Evolutionary conservation across 2,113 vertebrate genomes (phyloP), one percentile per base, ranked within the genome.

Genomic region (Meleagris gallopavo): DNA sequence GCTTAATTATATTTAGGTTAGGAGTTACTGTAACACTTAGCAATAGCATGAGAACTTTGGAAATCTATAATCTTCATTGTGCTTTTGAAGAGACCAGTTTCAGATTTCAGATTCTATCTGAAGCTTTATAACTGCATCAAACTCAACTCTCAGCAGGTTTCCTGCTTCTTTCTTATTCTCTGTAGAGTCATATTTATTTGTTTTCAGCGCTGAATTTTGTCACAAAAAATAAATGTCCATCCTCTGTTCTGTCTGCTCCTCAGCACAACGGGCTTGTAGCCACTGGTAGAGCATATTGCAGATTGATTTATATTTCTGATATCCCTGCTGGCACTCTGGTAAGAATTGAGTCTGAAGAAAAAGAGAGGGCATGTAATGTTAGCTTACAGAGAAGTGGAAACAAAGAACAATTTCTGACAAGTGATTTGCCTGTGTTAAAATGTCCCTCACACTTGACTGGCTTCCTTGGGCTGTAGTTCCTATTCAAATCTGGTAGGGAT

Each of bases 201-300:
- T 91, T 96, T 96, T 86, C 85, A 93, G 46, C 66, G 88, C 80
- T 78, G 79, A 93, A 41, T 41, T 8, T 55, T 91, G 84, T 93
- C 89, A 81, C 60, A 89, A 84, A 86, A 83, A 92, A 85, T 87
- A 90, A 94, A 61, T 43, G 17, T 88, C 70, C 48, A 82, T 65
- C 29, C 70, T 71, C n/a, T 79, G 87, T 43, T 45, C 75, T 97
- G 97, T 96, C 95, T 97, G 96, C 90, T 97, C 93, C 92, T 95
- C 92, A 97, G 95, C 92, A 95, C 74, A 76, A 86, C 88, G 72
- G 83, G 86, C 86, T 91, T 83, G 57, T 89, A 93, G 93, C 92
- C 82, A 27, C 86, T 58, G 6, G 10, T 19, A 93, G 96, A 90
- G 70, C 90, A 41, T 85, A 70, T 70, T 96, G 85, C 81, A 95